phyloP scores from a whole-genome alignment of 2,113 vertebrate genomes.

The Cheirogaleus medius region DNA sequence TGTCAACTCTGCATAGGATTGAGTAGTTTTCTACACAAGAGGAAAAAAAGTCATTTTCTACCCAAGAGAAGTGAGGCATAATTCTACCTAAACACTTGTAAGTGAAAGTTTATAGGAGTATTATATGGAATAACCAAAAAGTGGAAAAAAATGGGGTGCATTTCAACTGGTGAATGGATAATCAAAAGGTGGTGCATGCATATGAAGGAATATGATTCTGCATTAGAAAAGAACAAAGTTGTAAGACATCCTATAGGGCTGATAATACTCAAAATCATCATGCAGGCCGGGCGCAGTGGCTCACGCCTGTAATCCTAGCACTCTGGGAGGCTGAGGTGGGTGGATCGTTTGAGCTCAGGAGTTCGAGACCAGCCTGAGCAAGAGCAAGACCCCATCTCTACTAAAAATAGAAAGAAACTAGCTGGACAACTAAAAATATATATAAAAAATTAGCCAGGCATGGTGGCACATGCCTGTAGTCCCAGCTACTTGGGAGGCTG shows the following conservation, averaged over 20 bases:
- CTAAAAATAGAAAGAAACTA: no score
- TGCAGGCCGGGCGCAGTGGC: no score
- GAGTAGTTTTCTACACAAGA: not conserved
- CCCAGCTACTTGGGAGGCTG: no score
- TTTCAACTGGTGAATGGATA: not conserved
- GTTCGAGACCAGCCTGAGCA: no score
- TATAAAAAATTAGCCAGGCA: no score
- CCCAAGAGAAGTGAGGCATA: not conserved
- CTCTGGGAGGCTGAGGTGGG: no score
- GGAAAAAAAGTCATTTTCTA: not conserved
- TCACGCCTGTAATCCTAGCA: no score
- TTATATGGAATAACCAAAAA: not conserved
- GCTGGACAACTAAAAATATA: no score
- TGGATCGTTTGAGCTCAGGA: no score
- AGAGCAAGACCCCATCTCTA: no score
- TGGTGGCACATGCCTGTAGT: no score
- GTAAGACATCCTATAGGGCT: not conserved
- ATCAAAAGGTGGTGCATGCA: not conserved
- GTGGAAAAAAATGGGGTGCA: not conserved
- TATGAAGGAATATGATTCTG: not conserved
- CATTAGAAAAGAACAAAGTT: not conserved
- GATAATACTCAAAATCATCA: not conserved
- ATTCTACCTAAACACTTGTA: not conserved
- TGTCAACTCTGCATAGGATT: not conserved
- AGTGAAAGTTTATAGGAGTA: not conserved